Evolutionary conservation across 1,140 invertebrate genomes (phyloP).

Genomic region (Alviniconcha marisindica): DNA sequence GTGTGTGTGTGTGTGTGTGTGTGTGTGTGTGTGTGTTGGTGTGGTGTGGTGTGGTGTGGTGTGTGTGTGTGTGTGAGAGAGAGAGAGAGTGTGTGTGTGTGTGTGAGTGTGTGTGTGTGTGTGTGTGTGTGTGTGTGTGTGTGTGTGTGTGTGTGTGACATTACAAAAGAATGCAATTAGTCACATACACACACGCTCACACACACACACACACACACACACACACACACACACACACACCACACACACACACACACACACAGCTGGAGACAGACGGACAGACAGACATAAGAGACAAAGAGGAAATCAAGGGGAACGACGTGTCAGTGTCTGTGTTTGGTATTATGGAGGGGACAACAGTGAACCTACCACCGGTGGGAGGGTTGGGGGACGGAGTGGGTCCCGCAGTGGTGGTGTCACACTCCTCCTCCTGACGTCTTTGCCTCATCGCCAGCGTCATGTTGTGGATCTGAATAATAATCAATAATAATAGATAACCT

Average conservation of each 20-base stretch:
- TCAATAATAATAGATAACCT: too few species aligned
- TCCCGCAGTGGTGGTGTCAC: neutral
- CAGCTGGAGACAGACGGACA: neutral
- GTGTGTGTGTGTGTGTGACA: too few species aligned
- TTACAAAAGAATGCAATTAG: too few species aligned
- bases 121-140: too few species aligned
- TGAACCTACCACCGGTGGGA: neutral
- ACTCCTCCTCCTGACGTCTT: neutral
- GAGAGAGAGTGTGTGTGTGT: neutral
- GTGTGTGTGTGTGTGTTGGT: too few species aligned
- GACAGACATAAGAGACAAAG: neutral
- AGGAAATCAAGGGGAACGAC: too few species aligned
- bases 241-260: neutral
- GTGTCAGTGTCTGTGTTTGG: neutral
- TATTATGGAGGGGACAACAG: neutral
- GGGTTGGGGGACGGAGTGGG: neutral
- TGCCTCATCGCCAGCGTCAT: neutral
- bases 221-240: too few species aligned
- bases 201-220: too few species aligned
- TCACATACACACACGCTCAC: too few species aligned
- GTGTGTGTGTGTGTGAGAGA: neutral
- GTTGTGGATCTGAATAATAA: conserved; percentile 30
- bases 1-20: too few species aligned
- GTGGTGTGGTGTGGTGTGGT: too few species aligned
- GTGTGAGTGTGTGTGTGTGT: too few species aligned